These are phyloP conservation scores for Leucoma salicis DNA, from an alignment of 2,888 invertebrate genomes.

Conservation along the genomic window DNA sequence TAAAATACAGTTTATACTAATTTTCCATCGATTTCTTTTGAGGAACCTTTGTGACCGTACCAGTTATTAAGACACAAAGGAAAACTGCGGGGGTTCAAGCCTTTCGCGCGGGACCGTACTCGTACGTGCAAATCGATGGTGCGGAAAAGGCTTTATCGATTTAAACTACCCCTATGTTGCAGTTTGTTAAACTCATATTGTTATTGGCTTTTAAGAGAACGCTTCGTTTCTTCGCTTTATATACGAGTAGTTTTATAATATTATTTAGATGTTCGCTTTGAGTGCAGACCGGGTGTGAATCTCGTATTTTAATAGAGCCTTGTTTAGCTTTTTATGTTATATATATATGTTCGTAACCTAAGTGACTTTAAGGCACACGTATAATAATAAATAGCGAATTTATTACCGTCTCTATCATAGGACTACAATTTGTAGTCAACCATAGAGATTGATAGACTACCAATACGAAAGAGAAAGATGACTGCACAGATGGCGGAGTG, in stretches of 20 bases:
- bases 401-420: too few species aligned
- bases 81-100: constrained; percentile 37
- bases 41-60: constrained; percentile 56
- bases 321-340: too few species aligned
- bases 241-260: constrained; percentile 24
- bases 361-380: too few species aligned
- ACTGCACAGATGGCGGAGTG: too few species aligned
- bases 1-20: constrained; percentile 52
- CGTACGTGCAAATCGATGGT: constrained; percentile 57
- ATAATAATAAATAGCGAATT: too few species aligned
- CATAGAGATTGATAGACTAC: too few species aligned
- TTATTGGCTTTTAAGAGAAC: constrained; percentile 55
- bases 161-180: constrained; percentile 58
- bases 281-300: too few species aligned
- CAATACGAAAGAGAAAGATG: too few species aligned
- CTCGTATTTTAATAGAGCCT: too few species aligned
- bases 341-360: too few species aligned
- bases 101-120: constrained; percentile 27
- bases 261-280: too few species aligned
- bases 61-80: constrained; percentile 61
- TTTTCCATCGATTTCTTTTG: constrained; percentile 62
- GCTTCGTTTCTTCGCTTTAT: constrained; percentile 24
- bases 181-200: constrained; percentile 63
- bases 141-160: constrained; percentile 63
- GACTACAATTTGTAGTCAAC: too few species aligned